Percentiles rank a stretch among this genome's conserved stretches.
Conservation (phyloP, 2,113 vertebrate genomes). For the Lutjanus erythropterus region DNA sequence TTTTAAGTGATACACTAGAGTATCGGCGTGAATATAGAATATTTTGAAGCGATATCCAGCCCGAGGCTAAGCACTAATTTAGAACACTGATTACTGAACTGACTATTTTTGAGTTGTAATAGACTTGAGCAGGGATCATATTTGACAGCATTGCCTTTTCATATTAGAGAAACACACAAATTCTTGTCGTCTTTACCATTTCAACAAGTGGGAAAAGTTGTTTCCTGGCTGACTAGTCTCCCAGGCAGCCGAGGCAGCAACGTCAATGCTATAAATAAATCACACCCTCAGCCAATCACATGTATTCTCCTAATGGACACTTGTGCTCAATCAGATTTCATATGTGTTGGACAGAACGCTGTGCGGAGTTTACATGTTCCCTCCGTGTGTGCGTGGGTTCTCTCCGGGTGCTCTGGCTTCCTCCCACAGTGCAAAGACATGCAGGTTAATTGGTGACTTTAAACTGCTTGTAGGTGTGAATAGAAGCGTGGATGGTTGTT, state of each 20-base stretch:
- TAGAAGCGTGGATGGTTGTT: too few relatives aligned
- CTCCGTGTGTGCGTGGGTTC: too few relatives aligned
- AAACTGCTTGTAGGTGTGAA: too few relatives aligned
- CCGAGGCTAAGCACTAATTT: not conserved
- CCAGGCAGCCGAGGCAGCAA: not conserved
- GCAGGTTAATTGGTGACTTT: too few relatives aligned
- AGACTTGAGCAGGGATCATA: not conserved
- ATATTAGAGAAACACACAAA: not conserved
- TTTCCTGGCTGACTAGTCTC: conserved; percentile 17
- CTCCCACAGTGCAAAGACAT: too few relatives aligned
- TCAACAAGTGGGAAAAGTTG: conserved; percentile 1
- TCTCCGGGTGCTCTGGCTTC: too few relatives aligned
- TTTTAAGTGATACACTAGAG: too few relatives aligned
- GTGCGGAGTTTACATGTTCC: too few relatives aligned
- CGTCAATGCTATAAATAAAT: conserved; percentile 20
- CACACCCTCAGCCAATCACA: not conserved
- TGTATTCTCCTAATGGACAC: not conserved
- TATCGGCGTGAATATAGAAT: too few relatives aligned
- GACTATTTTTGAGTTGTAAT: not conserved
- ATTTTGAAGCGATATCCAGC: not conserved
- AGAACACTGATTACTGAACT: not conserved
- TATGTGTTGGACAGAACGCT: too few relatives aligned
- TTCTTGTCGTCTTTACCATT: too few relatives aligned
- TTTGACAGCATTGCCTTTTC: not conserved
- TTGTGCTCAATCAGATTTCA: not conserved